Conservation (phyloP, 1,140 invertebrate genomes). For the Holotrichia oblita region DNA sequence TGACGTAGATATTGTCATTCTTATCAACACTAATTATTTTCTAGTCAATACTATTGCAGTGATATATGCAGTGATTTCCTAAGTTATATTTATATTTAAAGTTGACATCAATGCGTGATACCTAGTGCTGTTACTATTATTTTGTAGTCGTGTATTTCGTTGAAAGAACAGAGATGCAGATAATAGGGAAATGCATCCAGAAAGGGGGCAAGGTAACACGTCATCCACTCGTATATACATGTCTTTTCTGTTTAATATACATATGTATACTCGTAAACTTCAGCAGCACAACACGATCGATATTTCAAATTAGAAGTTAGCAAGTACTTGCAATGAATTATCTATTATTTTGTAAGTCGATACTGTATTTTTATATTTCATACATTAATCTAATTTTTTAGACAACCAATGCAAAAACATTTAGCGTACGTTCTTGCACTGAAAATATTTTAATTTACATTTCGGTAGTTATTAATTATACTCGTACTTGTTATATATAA, state of each 20-base stretch:
- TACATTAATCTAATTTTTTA: neutral
- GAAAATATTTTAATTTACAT: neutral
- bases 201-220: constrained; percentile 18
- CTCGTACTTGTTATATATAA: neutral
- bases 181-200: constrained; percentile 24
- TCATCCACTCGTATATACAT: constrained; percentile 10
- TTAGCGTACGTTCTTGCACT: neutral
- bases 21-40: constrained; percentile 33
- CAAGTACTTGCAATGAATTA: neutral
- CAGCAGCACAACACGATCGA: neutral
- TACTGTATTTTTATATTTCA: neutral
- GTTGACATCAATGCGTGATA: neutral
- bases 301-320: neutral
- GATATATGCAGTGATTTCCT: neutral
- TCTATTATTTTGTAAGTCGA: neutral
- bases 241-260: neutral
- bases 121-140: neutral
- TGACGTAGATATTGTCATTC: constrained; percentile 20
- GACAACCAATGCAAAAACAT: neutral
- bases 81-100: constrained; percentile 9
- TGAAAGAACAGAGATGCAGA: constrained; percentile 22
- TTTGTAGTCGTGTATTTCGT: neutral
- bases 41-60: constrained; percentile 24
- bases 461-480: neutral
- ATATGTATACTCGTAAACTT: neutral